Percentiles rank a stretch among this genome's conserved stretches.
These are phyloP conservation scores for Pandemis cinnamomeana DNA, from an alignment of 2,888 invertebrate species.

Conservation along the genomic window DNA sequence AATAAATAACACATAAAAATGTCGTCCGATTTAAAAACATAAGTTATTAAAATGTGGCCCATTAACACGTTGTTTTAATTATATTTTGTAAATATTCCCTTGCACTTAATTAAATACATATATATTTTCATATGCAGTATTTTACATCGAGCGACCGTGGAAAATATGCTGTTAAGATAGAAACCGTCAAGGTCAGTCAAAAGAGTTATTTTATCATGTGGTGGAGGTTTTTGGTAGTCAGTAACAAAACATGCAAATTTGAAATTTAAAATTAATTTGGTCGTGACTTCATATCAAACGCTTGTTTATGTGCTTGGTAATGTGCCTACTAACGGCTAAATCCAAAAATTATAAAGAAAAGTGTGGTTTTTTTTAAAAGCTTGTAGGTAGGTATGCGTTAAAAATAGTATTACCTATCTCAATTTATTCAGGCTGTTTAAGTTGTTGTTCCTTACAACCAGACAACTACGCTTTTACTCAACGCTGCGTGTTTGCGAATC, in stretches of 20 bases:
- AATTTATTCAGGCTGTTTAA: too few species aligned
- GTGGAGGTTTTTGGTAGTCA: slow-evolving; percentile 28
- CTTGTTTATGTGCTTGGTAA: not conserved
- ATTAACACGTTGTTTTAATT: slow-evolving; percentile 36
- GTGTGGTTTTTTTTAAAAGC: not conserved
- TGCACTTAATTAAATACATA: slow-evolving; percentile 20
- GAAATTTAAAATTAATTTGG: not conserved
- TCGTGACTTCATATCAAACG: not conserved
- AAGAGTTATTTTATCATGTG: slow-evolving; percentile 23
- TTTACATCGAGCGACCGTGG: slow-evolving; percentile 36
- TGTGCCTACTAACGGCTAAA: not conserved
- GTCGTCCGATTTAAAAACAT: slow-evolving; percentile 14
- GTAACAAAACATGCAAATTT: slow-evolving; percentile 1
- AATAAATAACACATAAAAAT: slow-evolving; percentile 12
- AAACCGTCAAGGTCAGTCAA: slow-evolving; percentile 27
- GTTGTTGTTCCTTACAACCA: too few species aligned
- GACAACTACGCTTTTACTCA: too few species aligned
- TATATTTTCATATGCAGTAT: slow-evolving; percentile 35
- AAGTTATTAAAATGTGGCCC: slow-evolving; percentile 27
- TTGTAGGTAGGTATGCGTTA: too few species aligned
- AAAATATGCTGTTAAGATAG: slow-evolving; percentile 22
- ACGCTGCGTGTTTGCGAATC: too few species aligned
- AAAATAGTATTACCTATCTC: too few species aligned
- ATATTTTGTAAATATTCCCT: slow-evolving; percentile 14
- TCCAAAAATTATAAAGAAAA: not conserved